A percentile compares a stretch with the other conserved stretches of the same genome.
These are phyloP conservation scores for Tamias sibiricus DNA, from an alignment of 2,113 vertebrate species.

Conservation along the genomic window DNA sequence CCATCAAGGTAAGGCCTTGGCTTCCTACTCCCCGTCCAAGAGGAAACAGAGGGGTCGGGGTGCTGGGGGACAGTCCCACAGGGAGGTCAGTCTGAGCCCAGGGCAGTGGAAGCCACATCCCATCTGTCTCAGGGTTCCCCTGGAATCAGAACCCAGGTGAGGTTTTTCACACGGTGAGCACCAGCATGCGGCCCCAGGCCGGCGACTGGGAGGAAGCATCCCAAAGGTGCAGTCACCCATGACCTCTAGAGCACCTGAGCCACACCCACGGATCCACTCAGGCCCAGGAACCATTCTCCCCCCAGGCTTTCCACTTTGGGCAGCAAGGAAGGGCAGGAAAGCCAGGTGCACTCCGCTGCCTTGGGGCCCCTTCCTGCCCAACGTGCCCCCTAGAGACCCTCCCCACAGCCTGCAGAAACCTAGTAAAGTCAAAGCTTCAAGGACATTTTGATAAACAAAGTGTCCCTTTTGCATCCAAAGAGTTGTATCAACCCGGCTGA, in stretches of 20 bases:
- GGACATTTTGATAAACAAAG: neutral
- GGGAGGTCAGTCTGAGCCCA: neutral
- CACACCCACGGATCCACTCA: neutral
- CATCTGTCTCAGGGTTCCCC: neutral
- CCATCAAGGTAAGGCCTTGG: neutral
- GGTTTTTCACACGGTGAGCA: rapidly evolving
- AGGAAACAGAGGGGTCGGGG: neutral
- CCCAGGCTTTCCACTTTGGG: neutral
- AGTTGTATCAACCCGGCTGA: neutral
- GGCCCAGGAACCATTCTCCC: rapidly evolving
- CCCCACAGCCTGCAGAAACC: neutral
- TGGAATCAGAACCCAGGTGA: neutral
- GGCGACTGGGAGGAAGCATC: neutral
- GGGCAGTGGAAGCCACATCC: neutral
- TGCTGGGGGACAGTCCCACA: rapidly evolving
- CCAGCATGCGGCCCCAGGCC: neutral
- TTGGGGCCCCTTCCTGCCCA: neutral
- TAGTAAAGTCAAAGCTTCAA: neutral
- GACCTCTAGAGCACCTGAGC: neutral
- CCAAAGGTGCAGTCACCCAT: neutral
- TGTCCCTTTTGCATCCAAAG: neutral
- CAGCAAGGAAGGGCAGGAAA: neutral
- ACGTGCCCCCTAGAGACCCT: neutral
- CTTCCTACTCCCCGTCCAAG: neutral
- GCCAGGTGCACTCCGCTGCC: rapidly evolving